Evolutionary conservation across 2,888 invertebrate species (phyloP).

Genomic region (Macrophya alboannulata): DNA sequence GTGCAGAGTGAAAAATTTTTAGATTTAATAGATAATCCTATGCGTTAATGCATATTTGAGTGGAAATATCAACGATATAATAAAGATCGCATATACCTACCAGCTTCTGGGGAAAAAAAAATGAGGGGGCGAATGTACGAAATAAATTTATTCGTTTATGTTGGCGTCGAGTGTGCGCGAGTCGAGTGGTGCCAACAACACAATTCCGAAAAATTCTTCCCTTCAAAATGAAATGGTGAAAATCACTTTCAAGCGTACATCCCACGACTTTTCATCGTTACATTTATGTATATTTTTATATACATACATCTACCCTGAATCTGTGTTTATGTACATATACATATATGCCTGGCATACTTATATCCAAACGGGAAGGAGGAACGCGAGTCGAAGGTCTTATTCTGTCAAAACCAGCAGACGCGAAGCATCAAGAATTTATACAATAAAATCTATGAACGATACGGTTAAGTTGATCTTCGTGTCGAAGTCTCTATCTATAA

Average conservation of each 20-base stretch:
- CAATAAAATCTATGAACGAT: slow-evolving; percentile 20
- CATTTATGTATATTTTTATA: not conserved
- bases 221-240: slow-evolving; percentile 23
- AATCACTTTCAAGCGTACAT: slow-evolving; percentile 43
- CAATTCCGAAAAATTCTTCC: slow-evolving; percentile 17
- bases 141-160: slow-evolving; percentile 30
- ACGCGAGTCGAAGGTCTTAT: slow-evolving; percentile 15
- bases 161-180: slow-evolving; percentile 1
- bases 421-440: not conserved
- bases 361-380: not conserved
- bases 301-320: not conserved
- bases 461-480: slow-evolving; percentile 40
- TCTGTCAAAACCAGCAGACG: slow-evolving; percentile 45
- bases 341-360: not conserved
- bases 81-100: not conserved
- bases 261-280: slow-evolving; percentile 16
- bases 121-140: not conserved
- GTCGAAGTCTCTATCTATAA: not conserved
- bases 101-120: not conserved
- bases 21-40: not conserved
- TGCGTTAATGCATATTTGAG: slow-evolving; percentile 25
- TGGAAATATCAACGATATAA: slow-evolving; percentile 20
- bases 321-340: not conserved
- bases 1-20: not conserved
- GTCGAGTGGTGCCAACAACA: slow-evolving; percentile 47